Evolutionary conservation across 2,888 invertebrate genomes (phyloP).

Genomic region (Drosophila longiperda): DNA sequence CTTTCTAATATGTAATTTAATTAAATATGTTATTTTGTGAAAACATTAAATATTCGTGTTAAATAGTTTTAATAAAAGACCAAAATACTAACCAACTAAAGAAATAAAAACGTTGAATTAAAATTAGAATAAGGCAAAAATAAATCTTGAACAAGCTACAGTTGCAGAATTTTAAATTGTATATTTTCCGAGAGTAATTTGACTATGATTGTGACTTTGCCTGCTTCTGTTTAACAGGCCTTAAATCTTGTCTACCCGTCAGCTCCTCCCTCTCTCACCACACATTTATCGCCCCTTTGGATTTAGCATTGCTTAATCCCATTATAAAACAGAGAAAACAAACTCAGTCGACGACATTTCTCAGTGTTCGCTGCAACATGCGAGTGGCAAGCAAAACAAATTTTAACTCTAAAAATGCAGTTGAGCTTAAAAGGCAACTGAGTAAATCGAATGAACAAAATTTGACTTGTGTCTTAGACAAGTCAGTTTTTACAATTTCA

Average conservation of each 20-base stretch:
- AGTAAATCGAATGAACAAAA: neutral
- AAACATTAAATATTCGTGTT: neutral
- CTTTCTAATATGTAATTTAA: neutral
- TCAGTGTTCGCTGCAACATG: slow-evolving; percentile 3
- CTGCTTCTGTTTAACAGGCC: slow-evolving; percentile 16
- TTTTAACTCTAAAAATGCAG: neutral
- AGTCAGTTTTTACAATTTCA: neutral
- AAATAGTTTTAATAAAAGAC: neutral
- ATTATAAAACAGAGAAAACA: slow-evolving; percentile 13
- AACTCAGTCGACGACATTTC: slow-evolving; percentile 31
- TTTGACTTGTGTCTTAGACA: neutral
- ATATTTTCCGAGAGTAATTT: neutral
- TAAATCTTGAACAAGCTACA: neutral
- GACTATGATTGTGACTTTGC: neutral
- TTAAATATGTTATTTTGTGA: too few species aligned
- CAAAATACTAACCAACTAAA: neutral
- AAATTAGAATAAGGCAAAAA: neutral
- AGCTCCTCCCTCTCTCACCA: neutral
- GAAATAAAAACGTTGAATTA: neutral
- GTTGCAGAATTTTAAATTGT: neutral
- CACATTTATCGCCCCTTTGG: neutral
- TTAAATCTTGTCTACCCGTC: slow-evolving; percentile 35
- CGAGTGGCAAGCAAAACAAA: neutral
- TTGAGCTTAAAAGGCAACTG: neutral
- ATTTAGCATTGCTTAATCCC: slow-evolving; percentile 21